Evolutionary conservation across 1,140 invertebrate species (phyloP).

Genomic region (Ceratoteleas bidentatus): DNA sequence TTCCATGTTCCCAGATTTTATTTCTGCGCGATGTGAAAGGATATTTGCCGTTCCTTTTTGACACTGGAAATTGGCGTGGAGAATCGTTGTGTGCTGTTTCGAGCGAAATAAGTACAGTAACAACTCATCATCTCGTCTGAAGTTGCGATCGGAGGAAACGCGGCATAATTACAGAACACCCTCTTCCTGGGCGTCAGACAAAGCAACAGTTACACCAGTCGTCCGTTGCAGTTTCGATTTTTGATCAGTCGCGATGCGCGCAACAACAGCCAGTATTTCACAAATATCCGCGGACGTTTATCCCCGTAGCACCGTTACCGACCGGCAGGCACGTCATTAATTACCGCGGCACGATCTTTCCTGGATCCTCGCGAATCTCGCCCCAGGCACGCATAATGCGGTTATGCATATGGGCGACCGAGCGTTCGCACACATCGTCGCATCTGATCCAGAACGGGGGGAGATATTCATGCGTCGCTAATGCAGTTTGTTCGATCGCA

Average conservation of each 20-base stretch:
- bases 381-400: conserved; percentile 44
- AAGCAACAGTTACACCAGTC: conserved; percentile 18
- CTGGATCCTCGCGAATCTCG: conserved; percentile 56
- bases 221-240: conserved; percentile 16
- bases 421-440: conserved; percentile 41
- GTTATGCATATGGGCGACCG: conserved; percentile 39
- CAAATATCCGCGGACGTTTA: conserved; percentile 56
- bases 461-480: conserved; percentile 72
- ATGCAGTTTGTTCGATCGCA: conserved; percentile 71
- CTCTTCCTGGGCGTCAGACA: conserved; percentile 8
- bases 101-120: background rate
- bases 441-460: conserved; percentile 66
- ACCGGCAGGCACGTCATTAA: conserved; percentile 67
- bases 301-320: conserved; percentile 60
- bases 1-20: too few species aligned
- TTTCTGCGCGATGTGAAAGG: too few species aligned
- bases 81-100: background rate
- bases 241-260: conserved; percentile 5
- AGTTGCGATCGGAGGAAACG: background rate
- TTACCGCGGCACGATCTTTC: conserved; percentile 65
- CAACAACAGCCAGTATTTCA: conserved; percentile 51
- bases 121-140: background rate
- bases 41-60: too few species aligned
- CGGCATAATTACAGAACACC: conserved; percentile 9
- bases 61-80: background rate